Evolutionary conservation across 2,113 vertebrate genomes (phyloP).

Genomic region (Eublepharis macularius): DNA sequence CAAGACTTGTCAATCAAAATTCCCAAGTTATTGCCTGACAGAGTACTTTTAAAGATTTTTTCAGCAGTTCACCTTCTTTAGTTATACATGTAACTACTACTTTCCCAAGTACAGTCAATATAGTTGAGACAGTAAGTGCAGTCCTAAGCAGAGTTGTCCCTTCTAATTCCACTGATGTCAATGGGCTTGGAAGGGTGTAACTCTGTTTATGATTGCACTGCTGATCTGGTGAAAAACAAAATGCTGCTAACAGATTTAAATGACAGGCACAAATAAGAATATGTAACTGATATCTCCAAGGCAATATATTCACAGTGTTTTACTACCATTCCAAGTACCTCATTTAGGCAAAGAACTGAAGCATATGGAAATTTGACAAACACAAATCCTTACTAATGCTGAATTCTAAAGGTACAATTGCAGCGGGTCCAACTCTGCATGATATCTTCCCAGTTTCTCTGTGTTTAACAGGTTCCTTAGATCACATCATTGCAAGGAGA

Average conservation of each 20-base stretch:
- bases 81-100: neutral
- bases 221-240: neutral
- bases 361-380: neutral
- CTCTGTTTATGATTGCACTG: too few relatives aligned
- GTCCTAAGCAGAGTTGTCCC: too few relatives aligned
- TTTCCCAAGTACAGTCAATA: fast-evolving
- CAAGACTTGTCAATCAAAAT: conserved; percentile 72
- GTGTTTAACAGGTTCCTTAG: neutral
- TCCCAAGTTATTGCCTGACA: conserved; percentile 33
- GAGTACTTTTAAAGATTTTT: conserved; percentile 35
- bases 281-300: neutral
- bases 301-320: neutral
- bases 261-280: neutral
- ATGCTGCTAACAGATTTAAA: neutral
- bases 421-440: neutral
- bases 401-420: too few relatives aligned
- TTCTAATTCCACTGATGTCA: too few relatives aligned
- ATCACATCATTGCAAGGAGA: too few relatives aligned
- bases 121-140: neutral
- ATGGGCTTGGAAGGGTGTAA: too few relatives aligned
- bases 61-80: neutral
- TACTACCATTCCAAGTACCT: neutral
- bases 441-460: neutral
- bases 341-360: neutral
- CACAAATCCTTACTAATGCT: neutral